Evolutionary conservation across 2,797 vertebrate genomes (phyloP).

Genomic region (Pristis pectinata): DNA sequence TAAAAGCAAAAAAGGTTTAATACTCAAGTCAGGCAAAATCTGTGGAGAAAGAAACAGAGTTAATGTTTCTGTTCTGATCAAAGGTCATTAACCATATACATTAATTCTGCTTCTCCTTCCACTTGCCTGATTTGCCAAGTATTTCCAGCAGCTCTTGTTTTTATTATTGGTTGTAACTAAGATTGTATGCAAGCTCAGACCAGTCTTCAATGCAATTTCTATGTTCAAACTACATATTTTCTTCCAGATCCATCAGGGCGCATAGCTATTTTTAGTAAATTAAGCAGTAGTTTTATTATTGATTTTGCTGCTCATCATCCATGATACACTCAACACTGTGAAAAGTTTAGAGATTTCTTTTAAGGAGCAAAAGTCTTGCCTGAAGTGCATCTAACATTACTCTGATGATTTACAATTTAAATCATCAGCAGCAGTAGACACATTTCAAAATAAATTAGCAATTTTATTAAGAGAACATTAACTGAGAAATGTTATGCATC

Average conservation of each 20-base stretch:
- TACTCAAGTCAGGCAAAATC: no score
- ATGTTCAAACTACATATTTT: neutral
- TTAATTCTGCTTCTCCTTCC: no score
- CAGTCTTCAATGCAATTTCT: neutral
- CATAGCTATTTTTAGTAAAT: neutral
- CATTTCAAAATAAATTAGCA: constrained; percentile 10
- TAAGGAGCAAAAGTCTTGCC: neutral
- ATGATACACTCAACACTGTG: neutral
- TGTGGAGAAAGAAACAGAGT: no score
- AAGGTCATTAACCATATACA: no score
- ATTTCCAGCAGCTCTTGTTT: no score
- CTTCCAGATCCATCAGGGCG: neutral
- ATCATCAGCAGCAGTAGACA: neutral
- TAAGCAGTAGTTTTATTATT: neutral
- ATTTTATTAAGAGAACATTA: neutral
- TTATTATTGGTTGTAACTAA: neutral
- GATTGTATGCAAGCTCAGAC: neutral
- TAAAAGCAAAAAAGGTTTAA: no score
- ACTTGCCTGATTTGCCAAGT: no score
- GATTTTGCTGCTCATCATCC: neutral
- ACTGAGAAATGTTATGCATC: neutral
- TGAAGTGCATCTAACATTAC: neutral
- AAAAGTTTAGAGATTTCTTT: neutral
- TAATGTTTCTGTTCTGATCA: no score
- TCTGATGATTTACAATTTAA: neutral